These are phyloP conservation scores for Sepioteuthis lessoniana DNA, from an alignment of 2,888 invertebrate genomes.

Conservation along the genomic window DNA sequence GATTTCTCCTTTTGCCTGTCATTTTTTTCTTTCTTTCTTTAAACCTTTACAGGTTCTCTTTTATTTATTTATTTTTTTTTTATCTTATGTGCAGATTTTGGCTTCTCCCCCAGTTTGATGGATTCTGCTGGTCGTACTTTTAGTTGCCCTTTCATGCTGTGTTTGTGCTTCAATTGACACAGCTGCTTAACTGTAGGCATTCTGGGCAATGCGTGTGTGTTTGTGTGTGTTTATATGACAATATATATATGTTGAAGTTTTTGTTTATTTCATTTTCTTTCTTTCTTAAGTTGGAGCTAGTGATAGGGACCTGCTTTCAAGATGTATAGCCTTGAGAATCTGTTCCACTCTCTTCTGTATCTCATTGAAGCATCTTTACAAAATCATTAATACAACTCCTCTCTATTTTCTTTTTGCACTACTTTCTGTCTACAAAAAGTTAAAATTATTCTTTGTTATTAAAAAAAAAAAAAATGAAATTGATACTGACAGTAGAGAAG, in stretches of 20 bases:
- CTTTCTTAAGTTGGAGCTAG: background rate
- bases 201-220: background rate
- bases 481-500: background rate
- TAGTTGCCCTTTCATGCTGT: background rate
- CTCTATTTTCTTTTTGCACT: background rate
- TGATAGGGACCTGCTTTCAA: no score
- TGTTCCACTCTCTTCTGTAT: background rate
- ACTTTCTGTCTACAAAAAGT: background rate
- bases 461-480: background rate
- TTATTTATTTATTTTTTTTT: background rate
- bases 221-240: no score
- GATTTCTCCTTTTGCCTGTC: background rate
- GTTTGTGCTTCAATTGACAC: slow-evolving; percentile 15
- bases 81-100: background rate
- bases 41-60: no score
- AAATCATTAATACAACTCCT: background rate
- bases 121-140: background rate
- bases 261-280: background rate
- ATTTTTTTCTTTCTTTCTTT: background rate
- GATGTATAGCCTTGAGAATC: no score
- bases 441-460: background rate
- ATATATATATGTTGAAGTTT: background rate
- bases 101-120: background rate
- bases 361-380: background rate
- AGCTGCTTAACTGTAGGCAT: background rate